Evolutionary conservation across 2,888 invertebrate species (phyloP), one percentile per base, ranked within the genome.

Genomic region (Drosophila ustulata): DNA sequence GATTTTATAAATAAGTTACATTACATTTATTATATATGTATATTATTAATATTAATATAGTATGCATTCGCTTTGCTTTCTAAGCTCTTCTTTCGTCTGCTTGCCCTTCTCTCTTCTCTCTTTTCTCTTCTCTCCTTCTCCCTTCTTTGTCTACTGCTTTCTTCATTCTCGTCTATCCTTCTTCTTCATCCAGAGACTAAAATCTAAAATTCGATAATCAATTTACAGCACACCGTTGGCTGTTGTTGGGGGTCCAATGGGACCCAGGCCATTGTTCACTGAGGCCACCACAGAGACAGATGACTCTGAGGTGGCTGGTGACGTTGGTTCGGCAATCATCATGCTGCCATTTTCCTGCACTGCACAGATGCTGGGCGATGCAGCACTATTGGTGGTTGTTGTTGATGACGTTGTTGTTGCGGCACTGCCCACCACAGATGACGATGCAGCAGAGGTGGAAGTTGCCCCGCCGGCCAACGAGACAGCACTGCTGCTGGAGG

Each of bases 191-290:
- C 61, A 50, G 43, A 53, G 58, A 55, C 62, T 87, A 83, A 70
- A 73, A 75, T 62, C 82, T 85, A 87, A 70, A 71, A 88, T 89
- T 89, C 82, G 81, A 84, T 73, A 61, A 55, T 50, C 46, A 70
- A 75, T 71, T 92, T 92, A 92, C 91, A 92, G 90, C 61, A 92
- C 91, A 65, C 92, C 91, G 75, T 92, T 92, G 66, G 89, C 89
- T 45, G 91, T 89, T 56, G 91, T 90, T 67, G 92, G 93, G 66
- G 92, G 93, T 56, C 92, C 92, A 64, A 92, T 92, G 57, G 92
- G 92, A 65, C 92, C 92, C 34, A 92, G 79, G 58, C 90, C 90
- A 65, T 88, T 86, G 61, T 72, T 88, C 39, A 75, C 81, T 11
- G 81, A 77, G 23, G 61, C 69, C 6, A 82, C 80, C 71, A 88